Evolutionary conservation across 2,797 vertebrate genomes (phyloP), one percentile per base, ranked within the genome.

Genomic region (Aulostomus chinensis): DNA sequence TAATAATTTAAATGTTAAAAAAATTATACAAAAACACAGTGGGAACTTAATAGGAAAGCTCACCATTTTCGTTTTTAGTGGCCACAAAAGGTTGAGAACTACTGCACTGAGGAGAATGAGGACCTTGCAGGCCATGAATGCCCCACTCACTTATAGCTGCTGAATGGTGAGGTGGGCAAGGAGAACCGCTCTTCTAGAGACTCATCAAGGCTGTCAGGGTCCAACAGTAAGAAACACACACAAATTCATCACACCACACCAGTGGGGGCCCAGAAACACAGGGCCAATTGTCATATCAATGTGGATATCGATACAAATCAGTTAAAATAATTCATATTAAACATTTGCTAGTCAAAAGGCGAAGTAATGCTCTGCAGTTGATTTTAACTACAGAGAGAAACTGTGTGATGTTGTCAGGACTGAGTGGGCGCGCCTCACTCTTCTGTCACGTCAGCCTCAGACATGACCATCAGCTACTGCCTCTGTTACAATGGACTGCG

Each of bases 71-170:
- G 1, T 12, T 30, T 13, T 24, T 14, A 2, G 13, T 30, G 13
- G 39, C 58, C 49, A 65, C 25, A 52, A 45, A 35, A 67, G 66
- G 68, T 52, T 70, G 76, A 82, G 76, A 82, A 80, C 70, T 80
- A 75, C 75, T 77, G 75, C 63, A 46, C 58, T 55, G 40, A 61
- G 36, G 53, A 37, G 47, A n/a, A 41, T 2, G 37, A 78, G 45
- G 67, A 69, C 59, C 76, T 53, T 65, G 68, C 20, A 26, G 61
- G 58, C 74, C 72, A 37, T 4, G 12, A 78, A 40, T 68, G 72
- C 78, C 78, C 73, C 78, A 93, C 92, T 93, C 92, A 93, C 91
- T 94, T 94, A 90, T 85, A 83, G 75, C 70, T 88, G 89, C 83
- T 86, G 86, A 92, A 79, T 3, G 89, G 69, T 83, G 88, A 61